Evolutionary conservation across 2,113 vertebrate species (phyloP).

Genomic region (Oncorhynchus kisutch): DNA sequence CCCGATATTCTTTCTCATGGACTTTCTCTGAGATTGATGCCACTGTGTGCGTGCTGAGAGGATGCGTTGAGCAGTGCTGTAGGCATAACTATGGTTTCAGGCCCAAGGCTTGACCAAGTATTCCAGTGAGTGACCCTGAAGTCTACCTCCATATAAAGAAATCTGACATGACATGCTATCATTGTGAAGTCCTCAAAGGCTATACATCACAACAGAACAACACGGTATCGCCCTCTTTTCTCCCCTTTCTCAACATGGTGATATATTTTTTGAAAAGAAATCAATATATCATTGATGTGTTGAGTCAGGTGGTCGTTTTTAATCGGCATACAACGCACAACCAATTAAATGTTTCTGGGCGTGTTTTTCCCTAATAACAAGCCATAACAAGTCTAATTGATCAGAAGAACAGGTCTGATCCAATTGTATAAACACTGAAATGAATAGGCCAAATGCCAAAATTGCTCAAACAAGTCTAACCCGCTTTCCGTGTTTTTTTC

Average conservation of each 20-base stretch:
- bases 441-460: neutral
- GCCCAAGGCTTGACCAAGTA: neutral
- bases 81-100: neutral
- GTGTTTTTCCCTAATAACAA: too few species aligned
- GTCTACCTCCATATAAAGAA: neutral
- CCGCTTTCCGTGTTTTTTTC: conserved; percentile 42
- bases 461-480: neutral
- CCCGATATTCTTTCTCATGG: too few species aligned
- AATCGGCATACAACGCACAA: too few species aligned
- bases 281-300: neutral
- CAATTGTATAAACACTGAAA: neutral
- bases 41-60: neutral
- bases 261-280: neutral
- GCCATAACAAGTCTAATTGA: neutral
- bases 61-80: neutral
- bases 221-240: neutral
- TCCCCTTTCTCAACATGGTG: too few species aligned
- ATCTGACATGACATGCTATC: neutral
- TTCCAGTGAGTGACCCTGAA: neutral
- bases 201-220: neutral
- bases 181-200: neutral
- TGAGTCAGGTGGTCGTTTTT: neutral
- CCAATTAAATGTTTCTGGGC: too few species aligned
- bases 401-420: neutral
- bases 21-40: neutral